phyloP scores from a whole-genome alignment of 1,140 invertebrate genomes.

The Conus ventricosus region DNA sequence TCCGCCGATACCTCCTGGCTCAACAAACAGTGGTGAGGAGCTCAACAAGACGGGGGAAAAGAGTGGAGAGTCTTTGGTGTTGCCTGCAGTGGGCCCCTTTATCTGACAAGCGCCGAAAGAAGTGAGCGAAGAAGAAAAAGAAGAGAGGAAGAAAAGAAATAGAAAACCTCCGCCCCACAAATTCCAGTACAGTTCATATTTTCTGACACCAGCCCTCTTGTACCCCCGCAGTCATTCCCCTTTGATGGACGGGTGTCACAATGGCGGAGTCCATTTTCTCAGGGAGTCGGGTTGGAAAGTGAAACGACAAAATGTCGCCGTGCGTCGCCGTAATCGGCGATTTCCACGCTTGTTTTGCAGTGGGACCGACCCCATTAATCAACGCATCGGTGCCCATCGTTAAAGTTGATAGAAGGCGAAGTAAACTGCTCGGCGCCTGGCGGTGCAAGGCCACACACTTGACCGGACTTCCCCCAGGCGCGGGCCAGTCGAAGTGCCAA shows the following conservation, averaged over 20 bases:
- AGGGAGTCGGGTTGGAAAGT: constrained; percentile 44
- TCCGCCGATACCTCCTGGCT: too few relatives aligned
- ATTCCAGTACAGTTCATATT: constrained; percentile 66
- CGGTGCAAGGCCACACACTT: too few relatives aligned
- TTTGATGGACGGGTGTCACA: constrained; percentile 74
- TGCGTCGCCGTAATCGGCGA: too few relatives aligned
- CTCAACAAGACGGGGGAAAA: not conserved
- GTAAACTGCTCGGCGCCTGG: too few relatives aligned
- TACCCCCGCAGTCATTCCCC: constrained; percentile 69
- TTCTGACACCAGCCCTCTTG: constrained; percentile 54
- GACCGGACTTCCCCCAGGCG: constrained; percentile 19
- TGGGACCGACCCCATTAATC: too few relatives aligned
- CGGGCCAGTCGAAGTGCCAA: constrained; percentile 66
- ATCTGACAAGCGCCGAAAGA: constrained; percentile 37
- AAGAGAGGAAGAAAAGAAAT: too few relatives aligned
- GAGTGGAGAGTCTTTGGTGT: constrained; percentile 5
- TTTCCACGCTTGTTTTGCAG: too few relatives aligned
- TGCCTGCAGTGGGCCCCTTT: constrained; percentile 35
- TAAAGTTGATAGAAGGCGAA: too few relatives aligned
- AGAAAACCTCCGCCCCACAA: constrained; percentile 1
- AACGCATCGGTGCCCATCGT: too few relatives aligned
- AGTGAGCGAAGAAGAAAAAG: too few relatives aligned
- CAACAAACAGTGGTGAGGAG: too few relatives aligned
- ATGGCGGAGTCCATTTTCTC: constrained; percentile 62
- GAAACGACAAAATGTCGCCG: too few relatives aligned